Conservation (phyloP, 2,113 vertebrate species). For the Barbus barbus region DNA sequence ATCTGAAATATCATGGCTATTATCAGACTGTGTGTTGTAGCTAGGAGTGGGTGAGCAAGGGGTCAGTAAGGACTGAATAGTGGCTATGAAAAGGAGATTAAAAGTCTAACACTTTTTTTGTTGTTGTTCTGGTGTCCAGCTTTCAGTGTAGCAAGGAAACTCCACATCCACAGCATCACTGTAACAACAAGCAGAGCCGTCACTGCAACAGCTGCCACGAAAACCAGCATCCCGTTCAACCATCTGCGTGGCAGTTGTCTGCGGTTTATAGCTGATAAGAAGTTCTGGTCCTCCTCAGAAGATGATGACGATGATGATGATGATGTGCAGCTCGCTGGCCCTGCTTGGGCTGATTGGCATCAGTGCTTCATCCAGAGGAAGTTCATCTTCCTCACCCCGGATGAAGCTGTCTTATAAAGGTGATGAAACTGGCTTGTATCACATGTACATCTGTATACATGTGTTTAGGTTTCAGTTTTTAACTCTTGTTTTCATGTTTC, state of each 20-base stretch:
- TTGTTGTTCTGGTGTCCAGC: constrained; percentile 19
- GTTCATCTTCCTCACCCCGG: constrained; percentile 49
- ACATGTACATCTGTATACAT: background rate
- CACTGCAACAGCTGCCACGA: constrained; percentile 5
- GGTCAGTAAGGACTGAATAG: background rate
- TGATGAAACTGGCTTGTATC: constrained; percentile 19
- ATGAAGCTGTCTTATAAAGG: constrained; percentile 59
- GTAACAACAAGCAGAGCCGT: background rate
- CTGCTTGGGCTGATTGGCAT: constrained; percentile 32
- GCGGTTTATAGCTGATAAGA: constrained; percentile 5
- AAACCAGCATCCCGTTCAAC: constrained; percentile 21
- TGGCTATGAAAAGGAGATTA: background rate
- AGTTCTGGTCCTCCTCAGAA: constrained; percentile 6
- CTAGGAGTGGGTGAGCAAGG: background rate
- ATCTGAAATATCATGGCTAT: constrained; percentile 31
- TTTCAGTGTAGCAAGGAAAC: constrained; percentile 1
- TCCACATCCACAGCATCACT: constrained; percentile 1
- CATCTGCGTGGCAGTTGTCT: constrained; percentile 15
- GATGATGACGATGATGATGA: constrained; percentile 44
- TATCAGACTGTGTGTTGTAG: constrained; percentile 27
- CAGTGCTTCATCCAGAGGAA: constrained; percentile 19
- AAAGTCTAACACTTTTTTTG: background rate
- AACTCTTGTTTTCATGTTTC: constrained; percentile 14
- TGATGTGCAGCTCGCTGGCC: constrained; percentile 15
- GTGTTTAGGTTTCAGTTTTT: background rate